Evolutionary conservation across 2,113 vertebrate genomes (phyloP).

Genomic region (Clarias macrocephalus): DNA sequence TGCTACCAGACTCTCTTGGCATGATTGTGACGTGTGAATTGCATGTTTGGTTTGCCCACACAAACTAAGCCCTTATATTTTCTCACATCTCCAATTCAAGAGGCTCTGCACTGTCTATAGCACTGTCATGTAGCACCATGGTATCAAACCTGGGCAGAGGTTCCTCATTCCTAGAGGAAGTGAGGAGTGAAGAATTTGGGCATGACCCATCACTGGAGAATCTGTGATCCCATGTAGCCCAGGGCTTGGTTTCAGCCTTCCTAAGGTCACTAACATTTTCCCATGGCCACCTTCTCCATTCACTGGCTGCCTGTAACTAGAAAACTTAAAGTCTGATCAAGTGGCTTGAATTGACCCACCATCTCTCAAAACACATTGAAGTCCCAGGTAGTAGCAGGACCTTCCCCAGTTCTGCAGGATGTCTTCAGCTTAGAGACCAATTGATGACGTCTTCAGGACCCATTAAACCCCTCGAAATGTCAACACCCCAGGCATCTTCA

Average conservation of each 20-base stretch:
- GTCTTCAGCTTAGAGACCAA: too few species aligned
- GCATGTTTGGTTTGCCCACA: background rate
- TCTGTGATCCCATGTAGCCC: background rate
- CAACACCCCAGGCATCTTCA: too few species aligned
- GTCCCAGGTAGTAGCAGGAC: background rate
- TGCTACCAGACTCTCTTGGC: background rate
- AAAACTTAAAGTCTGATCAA: background rate
- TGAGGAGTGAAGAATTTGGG: too few species aligned
- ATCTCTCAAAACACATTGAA: background rate
- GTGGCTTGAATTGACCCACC: background rate
- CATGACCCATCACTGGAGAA: too few species aligned
- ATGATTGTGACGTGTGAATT: background rate
- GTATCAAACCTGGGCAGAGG: constrained; percentile 59
- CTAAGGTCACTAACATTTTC: background rate
- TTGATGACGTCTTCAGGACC: too few species aligned
- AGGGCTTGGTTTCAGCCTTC: background rate
- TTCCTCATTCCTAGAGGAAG: constrained; percentile 16
- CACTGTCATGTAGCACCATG: constrained; percentile 29
- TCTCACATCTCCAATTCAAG: background rate
- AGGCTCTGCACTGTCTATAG: background rate
- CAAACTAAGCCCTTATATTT: background rate
- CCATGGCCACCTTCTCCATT: background rate
- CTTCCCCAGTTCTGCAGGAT: too few species aligned
- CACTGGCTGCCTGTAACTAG: background rate
- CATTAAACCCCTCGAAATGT: too few species aligned